These are phyloP conservation scores for Musca domestica DNA, from an alignment of 1,140 invertebrate genomes.

Conservation along the genomic window DNA sequence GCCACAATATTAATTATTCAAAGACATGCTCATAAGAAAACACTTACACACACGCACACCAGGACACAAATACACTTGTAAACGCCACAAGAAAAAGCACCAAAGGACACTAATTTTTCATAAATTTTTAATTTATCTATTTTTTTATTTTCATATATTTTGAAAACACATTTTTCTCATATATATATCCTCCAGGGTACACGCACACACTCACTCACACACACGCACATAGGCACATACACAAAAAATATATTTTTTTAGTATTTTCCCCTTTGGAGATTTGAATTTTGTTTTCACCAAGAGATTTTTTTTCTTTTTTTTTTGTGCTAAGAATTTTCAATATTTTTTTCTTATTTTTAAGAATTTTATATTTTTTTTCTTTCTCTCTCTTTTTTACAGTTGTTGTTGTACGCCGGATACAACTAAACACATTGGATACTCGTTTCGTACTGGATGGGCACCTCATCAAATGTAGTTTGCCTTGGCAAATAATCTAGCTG, in stretches of 20 bases:
- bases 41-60: background rate
- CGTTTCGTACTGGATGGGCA: conserved; percentile 13
- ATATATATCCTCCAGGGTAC: too few relatives aligned
- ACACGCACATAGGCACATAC: background rate
- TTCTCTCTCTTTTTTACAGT: conserved; percentile 1
- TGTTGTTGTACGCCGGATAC: background rate
- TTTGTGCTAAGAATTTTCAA: background rate
- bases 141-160: too few relatives aligned
- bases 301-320: background rate
- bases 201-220: too few relatives aligned
- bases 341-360: background rate
- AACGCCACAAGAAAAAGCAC: too few relatives aligned
- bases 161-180: too few relatives aligned
- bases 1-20: background rate
- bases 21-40: background rate
- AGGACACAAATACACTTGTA: too few relatives aligned
- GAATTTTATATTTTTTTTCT: background rate
- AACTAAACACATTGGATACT: conserved; percentile 17
- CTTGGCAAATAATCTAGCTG: conserved; percentile 22
- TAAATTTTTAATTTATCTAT: too few relatives aligned
- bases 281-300: background rate
- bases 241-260: background rate
- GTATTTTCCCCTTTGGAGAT: background rate
- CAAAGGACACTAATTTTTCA: too few relatives aligned
- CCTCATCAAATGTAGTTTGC: conserved; percentile 12